phyloP scores from a whole-genome alignment of 35 echinoderm and acorn worm species.

The Amphiura filiformis region DNA sequence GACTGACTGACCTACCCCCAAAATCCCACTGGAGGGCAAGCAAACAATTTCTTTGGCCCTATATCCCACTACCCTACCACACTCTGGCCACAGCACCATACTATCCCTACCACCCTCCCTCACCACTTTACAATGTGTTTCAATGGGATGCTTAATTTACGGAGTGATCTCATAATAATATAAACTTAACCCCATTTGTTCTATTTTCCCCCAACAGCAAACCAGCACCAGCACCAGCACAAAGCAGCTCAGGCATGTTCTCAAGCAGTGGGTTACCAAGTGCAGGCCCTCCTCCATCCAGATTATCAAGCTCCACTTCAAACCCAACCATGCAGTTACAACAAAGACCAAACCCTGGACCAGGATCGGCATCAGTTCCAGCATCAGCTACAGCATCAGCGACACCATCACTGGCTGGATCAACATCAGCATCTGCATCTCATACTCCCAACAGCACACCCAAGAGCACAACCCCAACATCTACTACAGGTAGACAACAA shows the following conservation, averaged over 20 bases:
- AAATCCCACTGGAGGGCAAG: too few relatives aligned
- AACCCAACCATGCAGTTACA: not conserved
- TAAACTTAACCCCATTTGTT: too few relatives aligned
- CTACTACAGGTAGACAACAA: slow-evolving; percentile 44
- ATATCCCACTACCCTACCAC: too few relatives aligned
- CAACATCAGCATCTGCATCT: slow-evolving; percentile 12
- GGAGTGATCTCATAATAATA: too few relatives aligned
- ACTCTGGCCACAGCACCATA: too few relatives aligned
- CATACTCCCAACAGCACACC: slow-evolving; percentile 47
- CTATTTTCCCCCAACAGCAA: too few relatives aligned
- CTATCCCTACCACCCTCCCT: too few relatives aligned
- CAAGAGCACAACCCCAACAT: slow-evolving; percentile 48
- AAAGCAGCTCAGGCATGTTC: not conserved
- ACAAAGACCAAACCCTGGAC: not conserved
- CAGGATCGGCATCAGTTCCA: not conserved
- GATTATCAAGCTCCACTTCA: not conserved
- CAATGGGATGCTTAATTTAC: too few relatives aligned
- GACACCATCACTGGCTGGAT: not conserved
- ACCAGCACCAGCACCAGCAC: not conserved
- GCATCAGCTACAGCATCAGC: not conserved
- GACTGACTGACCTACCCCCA: too few relatives aligned
- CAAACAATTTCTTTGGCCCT: too few relatives aligned
- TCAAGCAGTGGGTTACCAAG: not conserved
- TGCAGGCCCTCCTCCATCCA: not conserved
- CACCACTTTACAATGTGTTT: too few relatives aligned